Evolutionary conservation across 2,888 invertebrate genomes (phyloP).

Genomic region (Melanotus villosus): DNA sequence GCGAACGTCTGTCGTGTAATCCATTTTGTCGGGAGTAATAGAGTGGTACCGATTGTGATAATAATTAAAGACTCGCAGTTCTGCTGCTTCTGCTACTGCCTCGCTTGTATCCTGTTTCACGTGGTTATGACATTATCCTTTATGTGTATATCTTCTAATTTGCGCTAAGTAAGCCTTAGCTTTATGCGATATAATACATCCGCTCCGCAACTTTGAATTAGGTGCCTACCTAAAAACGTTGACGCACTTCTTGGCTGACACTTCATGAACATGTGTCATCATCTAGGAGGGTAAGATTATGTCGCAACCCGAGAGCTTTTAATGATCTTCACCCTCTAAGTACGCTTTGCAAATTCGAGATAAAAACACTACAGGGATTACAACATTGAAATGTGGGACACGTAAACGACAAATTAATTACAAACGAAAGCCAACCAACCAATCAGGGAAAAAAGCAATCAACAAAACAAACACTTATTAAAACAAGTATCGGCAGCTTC

Average conservation of each 20-base stretch:
- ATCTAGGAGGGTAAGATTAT: conserved; percentile 33
- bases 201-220: conserved; percentile 36
- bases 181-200: conserved; percentile 37
- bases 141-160: conserved; percentile 40
- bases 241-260: conserved; percentile 39
- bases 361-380: background rate
- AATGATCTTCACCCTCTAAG: conserved; percentile 28
- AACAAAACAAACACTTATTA: too few relatives aligned
- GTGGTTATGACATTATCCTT: conserved; percentile 42
- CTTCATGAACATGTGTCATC: conserved; percentile 39
- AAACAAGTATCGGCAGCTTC: too few relatives aligned
- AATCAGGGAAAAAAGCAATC: too few relatives aligned
- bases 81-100: conserved; percentile 4
- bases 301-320: conserved; percentile 34
- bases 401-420: background rate
- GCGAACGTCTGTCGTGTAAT: conserved; percentile 21
- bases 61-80: conserved; percentile 32
- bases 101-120: conserved; percentile 30
- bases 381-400: background rate
- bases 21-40: conserved; percentile 25
- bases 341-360: conserved; percentile 10
- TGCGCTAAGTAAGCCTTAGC: conserved; percentile 37
- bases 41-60: conserved; percentile 34
- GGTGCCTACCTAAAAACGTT: conserved; percentile 35
- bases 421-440: too few relatives aligned